Percentiles rank a stretch among this genome's conserved stretches.
Conservation (phyloP, 1,140 invertebrate genomes). For the Argopecten irradians region DNA sequence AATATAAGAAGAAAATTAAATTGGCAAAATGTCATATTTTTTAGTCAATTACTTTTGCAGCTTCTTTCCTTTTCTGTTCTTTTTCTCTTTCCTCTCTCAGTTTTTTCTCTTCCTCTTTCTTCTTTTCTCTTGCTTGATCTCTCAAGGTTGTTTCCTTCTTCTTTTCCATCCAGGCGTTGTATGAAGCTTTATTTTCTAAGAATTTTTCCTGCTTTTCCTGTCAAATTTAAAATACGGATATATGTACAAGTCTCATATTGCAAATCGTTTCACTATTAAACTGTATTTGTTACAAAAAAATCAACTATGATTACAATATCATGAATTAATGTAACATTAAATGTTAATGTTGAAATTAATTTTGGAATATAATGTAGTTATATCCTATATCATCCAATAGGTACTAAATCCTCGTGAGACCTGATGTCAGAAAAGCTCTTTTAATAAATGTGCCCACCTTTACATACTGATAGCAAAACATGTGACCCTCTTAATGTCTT, state of each 20-base stretch:
- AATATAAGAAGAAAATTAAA: too few relatives aligned
- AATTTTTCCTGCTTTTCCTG: conserved; percentile 61
- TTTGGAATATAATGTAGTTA: too few relatives aligned
- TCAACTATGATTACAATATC: too few relatives aligned
- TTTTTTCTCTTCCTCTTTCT: conserved; percentile 58
- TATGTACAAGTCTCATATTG: neutral
- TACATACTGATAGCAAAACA: too few relatives aligned
- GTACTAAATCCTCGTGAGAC: too few relatives aligned
- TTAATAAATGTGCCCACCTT: too few relatives aligned
- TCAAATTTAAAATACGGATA: neutral
- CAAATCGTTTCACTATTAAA: neutral
- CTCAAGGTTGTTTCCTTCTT: conserved; percentile 51
- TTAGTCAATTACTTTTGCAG: conserved; percentile 47
- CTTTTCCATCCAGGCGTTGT: conserved; percentile 59
- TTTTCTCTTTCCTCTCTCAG: conserved; percentile 55
- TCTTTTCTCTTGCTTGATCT: conserved; percentile 48
- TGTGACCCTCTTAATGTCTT: too few relatives aligned
- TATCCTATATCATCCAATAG: too few relatives aligned
- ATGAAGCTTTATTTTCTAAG: conserved; percentile 55
- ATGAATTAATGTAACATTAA: neutral
- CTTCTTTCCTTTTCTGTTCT: conserved; percentile 52
- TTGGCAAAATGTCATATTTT: too few relatives aligned
- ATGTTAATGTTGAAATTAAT: too few relatives aligned
- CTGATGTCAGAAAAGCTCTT: too few relatives aligned
- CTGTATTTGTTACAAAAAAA: neutral